Evolutionary conservation across 2,888 invertebrate genomes (phyloP), one percentile per base, ranked within the genome.

Genomic region (Tetramorium bicarinatum): DNA sequence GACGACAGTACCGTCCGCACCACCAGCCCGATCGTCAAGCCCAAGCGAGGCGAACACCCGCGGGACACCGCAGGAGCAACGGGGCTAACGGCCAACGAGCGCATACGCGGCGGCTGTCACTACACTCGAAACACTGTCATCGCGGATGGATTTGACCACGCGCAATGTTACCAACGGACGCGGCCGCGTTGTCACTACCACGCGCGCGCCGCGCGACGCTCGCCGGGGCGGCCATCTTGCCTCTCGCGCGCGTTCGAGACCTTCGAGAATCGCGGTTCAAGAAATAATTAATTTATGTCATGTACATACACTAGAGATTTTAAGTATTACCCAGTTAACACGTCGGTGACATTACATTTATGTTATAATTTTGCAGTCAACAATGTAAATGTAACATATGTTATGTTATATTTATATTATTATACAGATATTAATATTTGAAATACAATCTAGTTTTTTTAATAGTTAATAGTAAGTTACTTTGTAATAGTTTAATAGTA

Each of bases 41-140:
- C 1, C 59, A 11, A 38, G 61, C 61, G 34, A 62, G 6, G 18
- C 61, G 61, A 25, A 25, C 44, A 44, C 44, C 8, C 61, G 34
- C 29, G 13, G 25, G 34, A 61, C 54, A 21, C 54, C 6, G 6
- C 11, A 49, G 49, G 11, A 25, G 61, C 61, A 11, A 67, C 66
- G 64, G 44, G 3, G 7, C 44, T n/a, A 25, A 71, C 61, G 47
- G 9, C 67, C 59, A 82, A 82, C 87, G 66, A 6, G 80, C 64
- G 88, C 75, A 61, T 86, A 88, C 87, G 85, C 90, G 89, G 25
- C 25, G 25, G 79, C 90, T 89, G 89, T 88, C 89, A 90, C 86
- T 81, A 84, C 84, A 83, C 89, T 89, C 86, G 82, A 90, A 90
- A 88, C 88, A 88, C 88, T 90, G 89, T 90, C 90, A 89, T 89